Evolutionary conservation across 2,888 invertebrate species (phyloP), one percentile per base, ranked within the genome.

Genomic region (Mimachlamys varia): DNA sequence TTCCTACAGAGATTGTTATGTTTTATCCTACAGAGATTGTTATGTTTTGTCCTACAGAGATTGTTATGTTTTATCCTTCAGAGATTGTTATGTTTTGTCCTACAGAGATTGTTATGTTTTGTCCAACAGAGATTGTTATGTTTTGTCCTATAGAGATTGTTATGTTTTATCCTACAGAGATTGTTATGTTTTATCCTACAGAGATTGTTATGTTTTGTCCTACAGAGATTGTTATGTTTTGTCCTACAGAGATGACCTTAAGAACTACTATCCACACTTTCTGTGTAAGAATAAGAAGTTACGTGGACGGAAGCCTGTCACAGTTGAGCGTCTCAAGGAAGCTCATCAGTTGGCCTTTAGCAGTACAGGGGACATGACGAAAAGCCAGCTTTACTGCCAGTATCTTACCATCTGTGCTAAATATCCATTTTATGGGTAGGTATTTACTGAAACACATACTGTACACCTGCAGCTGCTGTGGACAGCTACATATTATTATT

Each of bases 351-450:
- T 76, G 22, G 76, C 76, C 27, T 76, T 76, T 33, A 27, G 15
- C 27, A 33, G 13, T 76, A 76, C 76, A 12, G 76, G 76, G 33
- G 76, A 76, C 27, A 76, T 76, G 76, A 76, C 76, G 33, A 76
- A 76, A 76, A 27, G 27, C 12, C 76, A 76, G 33, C 76, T 76
- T 19, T 76, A 33, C 76, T 27, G 76, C 33, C 76, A 76, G 13
- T 76, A 76, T 76, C 76, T 76, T 1, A 33, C 33, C 33, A 27
- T 33, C 76, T 76, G 76, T 76, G 76, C 76, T 12, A 76, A 76
- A 33, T 76, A 76, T 76, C 76, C 76, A 12, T 76, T 76, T 15
- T 76, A 76, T 76, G 76, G 58, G 58, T 58, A 58, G 58, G 58
- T 58, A 58, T 22, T 10, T n/a, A n/a, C 44, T 44, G 44, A 44